These are phyloP conservation scores for Hassar affinis DNA, from an alignment of 2,113 vertebrate genomes.

Conservation along the genomic window DNA sequence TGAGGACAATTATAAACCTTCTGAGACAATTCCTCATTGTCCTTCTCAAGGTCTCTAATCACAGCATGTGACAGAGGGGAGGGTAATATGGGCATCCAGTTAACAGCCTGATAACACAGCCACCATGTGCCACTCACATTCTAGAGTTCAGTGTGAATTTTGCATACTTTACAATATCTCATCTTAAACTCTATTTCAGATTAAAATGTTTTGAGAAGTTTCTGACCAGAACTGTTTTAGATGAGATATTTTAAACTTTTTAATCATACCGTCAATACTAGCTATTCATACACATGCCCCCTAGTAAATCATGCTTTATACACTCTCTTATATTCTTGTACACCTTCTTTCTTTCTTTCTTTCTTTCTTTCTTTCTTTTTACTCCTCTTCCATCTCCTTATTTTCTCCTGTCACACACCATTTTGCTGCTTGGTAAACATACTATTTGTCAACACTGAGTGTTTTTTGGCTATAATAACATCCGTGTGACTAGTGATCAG, in stretches of 20 bases:
- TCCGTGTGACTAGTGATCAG: conserved; percentile 34
- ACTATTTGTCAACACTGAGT: conserved; percentile 14
- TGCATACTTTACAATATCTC: not conserved
- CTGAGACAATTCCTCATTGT: conserved; percentile 68
- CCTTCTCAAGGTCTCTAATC: conserved; percentile 64
- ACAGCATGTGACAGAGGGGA: conserved; percentile 62
- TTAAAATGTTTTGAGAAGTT: not conserved
- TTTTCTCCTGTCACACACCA: not conserved
- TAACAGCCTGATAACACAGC: conserved; percentile 54
- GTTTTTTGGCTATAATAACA: conserved; percentile 32
- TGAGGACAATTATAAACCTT: conserved; percentile 49
- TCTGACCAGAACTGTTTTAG: not conserved
- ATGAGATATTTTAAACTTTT: not conserved
- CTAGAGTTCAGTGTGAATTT: conserved; percentile 41
- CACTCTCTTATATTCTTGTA: too few species aligned
- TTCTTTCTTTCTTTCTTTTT: not conserved
- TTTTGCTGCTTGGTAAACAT: not conserved
- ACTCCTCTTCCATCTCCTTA: not conserved
- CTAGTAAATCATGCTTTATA: conserved; percentile 5
- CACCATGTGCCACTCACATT: conserved; percentile 49
- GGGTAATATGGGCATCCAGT: conserved; percentile 40
- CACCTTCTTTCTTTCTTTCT: not conserved
- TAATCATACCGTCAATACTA: too few species aligned
- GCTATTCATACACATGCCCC: not conserved
- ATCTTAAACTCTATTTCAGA: not conserved